phyloP scores from a whole-genome alignment of 2,113 vertebrate species.

The Apeltes quadracus region DNA sequence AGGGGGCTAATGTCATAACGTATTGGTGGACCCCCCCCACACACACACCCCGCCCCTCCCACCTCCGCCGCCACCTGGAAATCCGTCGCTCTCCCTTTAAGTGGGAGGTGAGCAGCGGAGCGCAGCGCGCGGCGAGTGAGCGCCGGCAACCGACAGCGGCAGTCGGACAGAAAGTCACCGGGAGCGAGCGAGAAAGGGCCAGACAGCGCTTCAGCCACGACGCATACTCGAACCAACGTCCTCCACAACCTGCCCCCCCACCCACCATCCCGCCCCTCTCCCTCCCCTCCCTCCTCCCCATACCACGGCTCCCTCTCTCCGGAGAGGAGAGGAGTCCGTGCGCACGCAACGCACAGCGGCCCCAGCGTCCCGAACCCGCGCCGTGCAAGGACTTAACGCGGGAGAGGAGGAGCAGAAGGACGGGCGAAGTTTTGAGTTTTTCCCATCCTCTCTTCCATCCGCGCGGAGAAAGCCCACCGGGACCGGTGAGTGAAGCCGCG shows the following conservation, averaged over 20 bases:
- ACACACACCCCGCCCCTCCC: not conserved
- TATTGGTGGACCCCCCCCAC: too few species aligned
- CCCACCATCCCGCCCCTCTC: not conserved
- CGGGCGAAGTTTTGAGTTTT: constrained; percentile 57
- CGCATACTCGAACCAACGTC: not conserved
- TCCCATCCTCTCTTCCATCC: not conserved
- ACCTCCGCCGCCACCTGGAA: constrained; percentile 53
- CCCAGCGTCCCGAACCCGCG: constrained; percentile 14
- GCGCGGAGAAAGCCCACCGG: constrained; percentile 50
- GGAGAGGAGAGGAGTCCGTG: constrained; percentile 4
- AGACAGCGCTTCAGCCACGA: constrained; percentile 20
- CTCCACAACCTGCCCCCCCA: not conserved
- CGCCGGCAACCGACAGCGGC: constrained; percentile 66
- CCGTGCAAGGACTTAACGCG: constrained; percentile 41
- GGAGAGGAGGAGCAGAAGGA: constrained; percentile 56
- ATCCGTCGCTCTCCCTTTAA: constrained; percentile 82
- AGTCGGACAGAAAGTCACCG: constrained; percentile 68
- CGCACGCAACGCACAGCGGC: constrained; percentile 7
- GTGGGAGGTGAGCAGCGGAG: constrained; percentile 80
- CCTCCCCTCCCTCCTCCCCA: too few species aligned
- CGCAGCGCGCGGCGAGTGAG: constrained; percentile 57
- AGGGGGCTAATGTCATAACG: too few species aligned
- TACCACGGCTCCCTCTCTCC: not conserved
- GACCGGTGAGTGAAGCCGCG: constrained; percentile 64
- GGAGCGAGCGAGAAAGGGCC: constrained; percentile 32